Evolutionary conservation across 1,140 invertebrate species (phyloP), one percentile per base, ranked within the genome.

Genomic region (Akabosia matsudoensis): DNA sequence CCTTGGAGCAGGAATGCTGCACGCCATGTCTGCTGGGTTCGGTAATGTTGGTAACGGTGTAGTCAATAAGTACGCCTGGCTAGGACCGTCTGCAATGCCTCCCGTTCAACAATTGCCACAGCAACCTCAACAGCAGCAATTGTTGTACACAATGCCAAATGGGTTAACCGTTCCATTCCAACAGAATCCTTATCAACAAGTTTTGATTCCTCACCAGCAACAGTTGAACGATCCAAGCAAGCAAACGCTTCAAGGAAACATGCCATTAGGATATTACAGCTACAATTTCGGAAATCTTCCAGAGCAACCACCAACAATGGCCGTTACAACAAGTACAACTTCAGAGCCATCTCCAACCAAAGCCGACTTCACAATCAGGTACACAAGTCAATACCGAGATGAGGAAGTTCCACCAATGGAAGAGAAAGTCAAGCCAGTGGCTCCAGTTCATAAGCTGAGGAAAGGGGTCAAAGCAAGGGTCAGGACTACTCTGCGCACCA

Each of bases 1-100:
- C 24, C 24, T 81, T 10, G 78, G 77, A 24, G 80, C 80, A 1
- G 76, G 73, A 24, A 71, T 78, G 24, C 75, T 81, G 16, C 80
- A 79, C 33, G 80, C 80, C 24, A 76, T 79, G 75, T 76, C 79
- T 0, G 76, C 74, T 31, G 78, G 76, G 10, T 72, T 72, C 45
- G 70, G 33, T 7, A 51, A 34, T 45, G 30, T 45, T 72, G 70
- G 61, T 30, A 67, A n/a, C n/a, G 28, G 28, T 4, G 24, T 31
- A 1, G 10, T 67, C 7, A 67, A 67, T n/a, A 67, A 67, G 22
- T 67, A 16, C 31, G n/a, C 1, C 31, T 67, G 61, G 61, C n/a
- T 67, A 31, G 61, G 61, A 45, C 72, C 77, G 13, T 72, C 70
- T 33, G 70, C 61, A 2, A 13, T 67, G 4, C 61, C 61, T 10